phyloP scores from a whole-genome alignment of 2,797 vertebrate species.

The Manis crassicaudata region DNA sequence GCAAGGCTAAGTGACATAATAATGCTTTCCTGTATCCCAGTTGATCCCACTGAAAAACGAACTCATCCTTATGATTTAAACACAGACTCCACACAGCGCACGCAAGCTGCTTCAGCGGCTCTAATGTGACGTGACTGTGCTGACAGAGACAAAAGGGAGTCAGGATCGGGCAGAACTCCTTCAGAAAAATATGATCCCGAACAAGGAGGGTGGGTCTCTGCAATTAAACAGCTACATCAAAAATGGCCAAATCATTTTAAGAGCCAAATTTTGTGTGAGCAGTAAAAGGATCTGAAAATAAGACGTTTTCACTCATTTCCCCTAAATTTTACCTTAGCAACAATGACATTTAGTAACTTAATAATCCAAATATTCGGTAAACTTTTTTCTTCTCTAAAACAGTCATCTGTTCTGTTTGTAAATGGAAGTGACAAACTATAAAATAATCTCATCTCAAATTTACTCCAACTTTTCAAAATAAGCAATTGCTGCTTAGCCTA shows the following conservation, averaged over 20 bases:
- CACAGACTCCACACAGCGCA: constrained; percentile 83
- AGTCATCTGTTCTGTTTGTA: constrained; percentile 68
- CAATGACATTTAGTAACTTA: constrained; percentile 71
- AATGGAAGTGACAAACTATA: constrained; percentile 76
- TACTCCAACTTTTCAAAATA: constrained; percentile 55
- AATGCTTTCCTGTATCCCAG: constrained; percentile 86
- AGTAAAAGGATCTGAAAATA: constrained; percentile 86
- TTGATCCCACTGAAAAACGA: constrained; percentile 86
- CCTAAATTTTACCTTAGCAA: constrained; percentile 81
- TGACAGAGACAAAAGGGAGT: constrained; percentile 93
- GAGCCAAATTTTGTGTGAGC: constrained; percentile 81
- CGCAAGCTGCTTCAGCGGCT: constrained; percentile 82
- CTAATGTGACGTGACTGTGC: constrained; percentile 86
- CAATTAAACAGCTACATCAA: constrained; percentile 86
- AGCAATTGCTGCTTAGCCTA: neutral
- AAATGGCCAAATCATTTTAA: constrained; percentile 85
- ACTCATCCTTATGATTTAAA: constrained; percentile 87
- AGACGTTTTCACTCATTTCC: constrained; percentile 80
- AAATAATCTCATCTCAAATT: constrained; percentile 51
- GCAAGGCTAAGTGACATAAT: constrained; percentile 82
- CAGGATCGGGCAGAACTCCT: constrained; percentile 91
- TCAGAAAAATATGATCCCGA: constrained; percentile 84
- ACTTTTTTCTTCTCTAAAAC: constrained; percentile 62
- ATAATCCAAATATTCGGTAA: constrained; percentile 65
- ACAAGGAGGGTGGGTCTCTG: constrained; percentile 83